phyloP scores from a whole-genome alignment of 2,888 invertebrate genomes.

The Diplazon laetatorius region DNA sequence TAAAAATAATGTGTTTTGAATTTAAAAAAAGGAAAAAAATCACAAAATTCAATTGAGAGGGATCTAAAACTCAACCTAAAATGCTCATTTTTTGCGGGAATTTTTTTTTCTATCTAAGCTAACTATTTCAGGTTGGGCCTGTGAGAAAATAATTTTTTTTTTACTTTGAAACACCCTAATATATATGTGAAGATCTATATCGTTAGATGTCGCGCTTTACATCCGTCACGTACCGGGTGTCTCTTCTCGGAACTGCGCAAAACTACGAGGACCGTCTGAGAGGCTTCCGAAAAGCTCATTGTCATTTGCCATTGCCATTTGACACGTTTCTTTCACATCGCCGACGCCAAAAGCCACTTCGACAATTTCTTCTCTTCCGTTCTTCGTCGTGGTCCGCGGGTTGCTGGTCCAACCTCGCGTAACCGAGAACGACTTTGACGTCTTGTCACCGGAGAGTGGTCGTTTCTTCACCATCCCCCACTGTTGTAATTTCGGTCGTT shows the following conservation, averaged over 20 bases:
- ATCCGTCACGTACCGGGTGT: conserved; percentile 49
- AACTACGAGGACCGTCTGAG: neutral
- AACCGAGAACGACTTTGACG: conserved; percentile 40
- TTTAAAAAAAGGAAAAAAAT: too few species aligned
- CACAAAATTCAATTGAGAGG: too few species aligned
- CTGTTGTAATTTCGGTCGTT: neutral
- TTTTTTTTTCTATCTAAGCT: too few species aligned
- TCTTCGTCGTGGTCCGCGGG: neutral
- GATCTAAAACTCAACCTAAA: too few species aligned
- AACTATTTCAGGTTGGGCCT: too few species aligned
- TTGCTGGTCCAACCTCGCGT: conserved; percentile 6
- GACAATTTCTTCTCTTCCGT: neutral
- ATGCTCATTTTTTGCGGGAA: too few species aligned
- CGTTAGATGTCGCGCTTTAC: neutral
- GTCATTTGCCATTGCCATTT: conserved; percentile 16
- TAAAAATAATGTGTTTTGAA: too few species aligned
- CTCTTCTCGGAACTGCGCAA: conserved; percentile 30
- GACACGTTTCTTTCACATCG: conserved; percentile 6
- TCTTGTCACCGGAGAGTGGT: neutral
- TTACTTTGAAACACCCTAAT: too few species aligned
- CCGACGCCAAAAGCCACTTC: conserved; percentile 40
- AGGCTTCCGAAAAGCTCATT: conserved; percentile 7
- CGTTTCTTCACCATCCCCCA: conserved; percentile 6
- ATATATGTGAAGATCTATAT: too few species aligned
- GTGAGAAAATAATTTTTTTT: too few species aligned